A percentile compares a stretch with the other conserved stretches of the same genome.
phyloP scores from a whole-genome alignment of 1,140 invertebrate species.

The Sitophilus oryzae region DNA sequence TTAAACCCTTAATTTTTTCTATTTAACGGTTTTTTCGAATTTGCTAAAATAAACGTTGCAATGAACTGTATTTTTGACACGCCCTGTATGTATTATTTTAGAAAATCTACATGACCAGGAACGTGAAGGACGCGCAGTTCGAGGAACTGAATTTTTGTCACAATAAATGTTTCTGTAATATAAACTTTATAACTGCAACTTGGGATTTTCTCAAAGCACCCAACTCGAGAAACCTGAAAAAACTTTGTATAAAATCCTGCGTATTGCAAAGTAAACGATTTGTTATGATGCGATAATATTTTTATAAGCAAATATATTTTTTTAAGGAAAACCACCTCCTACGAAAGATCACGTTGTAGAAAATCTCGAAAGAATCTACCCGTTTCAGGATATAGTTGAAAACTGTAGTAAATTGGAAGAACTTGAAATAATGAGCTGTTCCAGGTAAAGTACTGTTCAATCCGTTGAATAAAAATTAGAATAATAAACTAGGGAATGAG shows the following conservation, averaged over 20 bases:
- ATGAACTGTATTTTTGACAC: too few species aligned
- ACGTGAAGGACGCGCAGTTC: conserved; percentile 15
- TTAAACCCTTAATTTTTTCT: conserved; percentile 1
- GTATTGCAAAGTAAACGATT: conserved; percentile 19
- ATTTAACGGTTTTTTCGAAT: background rate
- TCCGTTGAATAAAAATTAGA: too few species aligned
- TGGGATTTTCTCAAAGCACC: conserved; percentile 15
- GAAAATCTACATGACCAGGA: conserved; percentile 14
- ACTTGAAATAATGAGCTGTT: background rate
- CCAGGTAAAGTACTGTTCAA: too few species aligned
- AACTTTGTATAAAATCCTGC: conserved; percentile 19
- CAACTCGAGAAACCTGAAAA: conserved; percentile 12
- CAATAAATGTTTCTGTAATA: conserved; percentile 17
- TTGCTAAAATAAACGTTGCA: too few species aligned
- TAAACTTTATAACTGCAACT: conserved; percentile 13
- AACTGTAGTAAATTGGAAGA: background rate
- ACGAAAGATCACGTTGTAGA: background rate
- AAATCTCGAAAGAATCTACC: background rate
- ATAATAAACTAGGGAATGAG: too few species aligned
- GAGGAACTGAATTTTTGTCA: conserved; percentile 21
- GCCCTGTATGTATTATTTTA: conserved; percentile 15
- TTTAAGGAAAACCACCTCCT: background rate
- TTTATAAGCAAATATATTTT: too few species aligned
- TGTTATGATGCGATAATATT: conserved; percentile 6
- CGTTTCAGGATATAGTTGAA: background rate